A percentile compares a stretch with the other conserved stretches of the same genome.
These are phyloP conservation scores for Protomyctophum bolini DNA, from an alignment of 2,113 vertebrate species.

Conservation along the genomic window DNA sequence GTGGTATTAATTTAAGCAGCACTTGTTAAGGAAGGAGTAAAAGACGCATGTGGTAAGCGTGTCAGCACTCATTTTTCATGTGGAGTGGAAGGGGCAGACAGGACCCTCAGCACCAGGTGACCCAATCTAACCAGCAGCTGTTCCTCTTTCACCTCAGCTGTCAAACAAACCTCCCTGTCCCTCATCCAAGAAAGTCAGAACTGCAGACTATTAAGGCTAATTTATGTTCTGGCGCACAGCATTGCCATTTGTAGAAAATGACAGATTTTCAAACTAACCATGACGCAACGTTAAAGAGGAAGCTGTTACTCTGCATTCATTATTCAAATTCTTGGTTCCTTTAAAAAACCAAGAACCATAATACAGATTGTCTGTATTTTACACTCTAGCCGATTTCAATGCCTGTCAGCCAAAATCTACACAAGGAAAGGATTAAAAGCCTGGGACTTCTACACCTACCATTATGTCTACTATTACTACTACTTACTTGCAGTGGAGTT, in stretches of 20 bases:
- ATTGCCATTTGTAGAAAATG: no score
- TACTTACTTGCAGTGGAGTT: neutral
- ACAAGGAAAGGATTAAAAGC: neutral
- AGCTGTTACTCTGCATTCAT: constrained; percentile 34
- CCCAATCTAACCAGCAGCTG: constrained; percentile 58
- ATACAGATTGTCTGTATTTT: constrained; percentile 47
- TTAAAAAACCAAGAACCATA: constrained; percentile 18
- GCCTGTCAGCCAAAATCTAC: neutral
- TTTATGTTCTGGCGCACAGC: neutral
- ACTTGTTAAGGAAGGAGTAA: constrained; percentile 56
- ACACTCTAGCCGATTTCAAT: constrained; percentile 10
- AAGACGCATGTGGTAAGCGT: constrained; percentile 28
- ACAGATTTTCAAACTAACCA: no score
- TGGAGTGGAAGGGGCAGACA: constrained; percentile 36
- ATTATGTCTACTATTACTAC: neutral
- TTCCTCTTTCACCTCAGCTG: constrained; percentile 65
- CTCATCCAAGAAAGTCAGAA: constrained; percentile 35
- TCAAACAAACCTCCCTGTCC: constrained; percentile 27
- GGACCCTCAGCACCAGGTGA: constrained; percentile 42
- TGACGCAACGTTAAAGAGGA: constrained; percentile 49
- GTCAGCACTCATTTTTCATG: constrained; percentile 46
- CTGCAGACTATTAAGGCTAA: constrained; percentile 25
- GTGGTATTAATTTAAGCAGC: constrained; percentile 72
- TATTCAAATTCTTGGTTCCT: neutral
- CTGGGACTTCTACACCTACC: no score